Percentiles rank a stretch among this genome's conserved stretches.
Evolutionary conservation across 2,113 vertebrate species (phyloP).

Genomic region (Oriolus oriolus): DNA sequence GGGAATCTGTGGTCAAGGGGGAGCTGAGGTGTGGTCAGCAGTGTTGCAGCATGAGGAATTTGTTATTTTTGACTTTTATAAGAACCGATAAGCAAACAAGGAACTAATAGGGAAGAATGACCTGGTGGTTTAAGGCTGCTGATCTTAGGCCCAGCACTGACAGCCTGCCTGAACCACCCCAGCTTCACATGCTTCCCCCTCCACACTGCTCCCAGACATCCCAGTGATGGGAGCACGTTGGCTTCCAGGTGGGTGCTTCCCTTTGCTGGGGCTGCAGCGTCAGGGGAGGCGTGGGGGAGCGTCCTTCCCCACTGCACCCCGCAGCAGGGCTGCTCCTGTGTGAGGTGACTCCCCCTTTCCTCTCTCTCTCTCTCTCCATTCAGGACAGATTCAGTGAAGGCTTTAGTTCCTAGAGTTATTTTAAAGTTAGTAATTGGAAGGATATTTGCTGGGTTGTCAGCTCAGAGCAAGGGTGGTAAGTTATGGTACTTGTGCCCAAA

Average conservation of each 20-base stretch:
- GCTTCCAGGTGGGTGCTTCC: background rate
- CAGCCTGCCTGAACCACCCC: background rate
- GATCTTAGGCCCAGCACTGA: background rate
- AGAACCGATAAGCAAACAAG: background rate
- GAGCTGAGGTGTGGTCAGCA: background rate
- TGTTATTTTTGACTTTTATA: background rate
- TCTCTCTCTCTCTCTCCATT: background rate
- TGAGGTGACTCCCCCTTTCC: background rate
- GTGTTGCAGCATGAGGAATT: background rate
- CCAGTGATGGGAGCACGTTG: accelerated
- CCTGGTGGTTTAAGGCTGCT: background rate
- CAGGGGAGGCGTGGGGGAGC: background rate
- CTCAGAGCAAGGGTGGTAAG: background rate
- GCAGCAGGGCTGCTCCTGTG: background rate
- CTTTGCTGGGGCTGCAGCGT: background rate
- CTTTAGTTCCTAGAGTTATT: background rate
- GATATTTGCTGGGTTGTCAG: background rate
- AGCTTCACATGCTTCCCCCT: background rate
- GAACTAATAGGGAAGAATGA: background rate
- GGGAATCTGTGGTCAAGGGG: background rate
- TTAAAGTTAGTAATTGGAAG: background rate
- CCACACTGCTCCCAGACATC: accelerated
- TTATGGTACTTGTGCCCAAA: background rate
- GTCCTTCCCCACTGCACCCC: background rate
- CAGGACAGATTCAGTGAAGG: background rate